A percentile compares a stretch with the other conserved stretches of the same genome.
phyloP scores from a whole-genome alignment of 2,888 invertebrate species.

The Athalia circularis region DNA sequence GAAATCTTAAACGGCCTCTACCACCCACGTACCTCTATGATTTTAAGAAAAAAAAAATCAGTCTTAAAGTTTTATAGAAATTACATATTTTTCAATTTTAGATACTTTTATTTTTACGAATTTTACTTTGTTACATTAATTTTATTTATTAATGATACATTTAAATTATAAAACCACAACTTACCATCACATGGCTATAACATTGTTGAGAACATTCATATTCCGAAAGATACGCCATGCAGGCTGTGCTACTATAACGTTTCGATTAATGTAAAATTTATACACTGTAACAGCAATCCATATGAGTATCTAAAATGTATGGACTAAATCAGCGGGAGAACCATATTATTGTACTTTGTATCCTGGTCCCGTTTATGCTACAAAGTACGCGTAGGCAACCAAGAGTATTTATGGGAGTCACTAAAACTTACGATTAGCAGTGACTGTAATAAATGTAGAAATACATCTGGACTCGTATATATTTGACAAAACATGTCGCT shows the following conservation, averaged over 20 bases:
- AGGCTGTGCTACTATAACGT: neutral
- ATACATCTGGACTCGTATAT: neutral
- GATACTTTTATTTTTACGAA: conserved; percentile 3
- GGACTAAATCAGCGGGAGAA: neutral
- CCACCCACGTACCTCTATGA: neutral
- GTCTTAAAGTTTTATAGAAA: neutral
- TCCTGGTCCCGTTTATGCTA: neutral
- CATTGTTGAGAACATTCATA: conserved; percentile 8
- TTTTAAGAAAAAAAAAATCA: neutral
- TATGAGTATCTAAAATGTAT: conserved; percentile 3
- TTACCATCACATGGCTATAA: neutral
- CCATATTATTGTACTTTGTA: no score
- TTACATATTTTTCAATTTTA: neutral
- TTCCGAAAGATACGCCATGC: neutral
- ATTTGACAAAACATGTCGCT: neutral
- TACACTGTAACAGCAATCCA: neutral
- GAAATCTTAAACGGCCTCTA: neutral
- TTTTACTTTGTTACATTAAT: conserved; percentile 26
- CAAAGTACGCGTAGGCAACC: neutral
- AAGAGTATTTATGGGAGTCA: neutral
- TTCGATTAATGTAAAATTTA: neutral
- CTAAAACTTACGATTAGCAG: neutral
- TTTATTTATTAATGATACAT: conserved; percentile 14
- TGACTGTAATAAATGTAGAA: conserved; percentile 1
- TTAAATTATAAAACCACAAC: conserved; percentile 10